Base-by-base conservation (phyloP, 2,797 vertebrate genomes). In the Muraenolepis orangiensis region DNA sequence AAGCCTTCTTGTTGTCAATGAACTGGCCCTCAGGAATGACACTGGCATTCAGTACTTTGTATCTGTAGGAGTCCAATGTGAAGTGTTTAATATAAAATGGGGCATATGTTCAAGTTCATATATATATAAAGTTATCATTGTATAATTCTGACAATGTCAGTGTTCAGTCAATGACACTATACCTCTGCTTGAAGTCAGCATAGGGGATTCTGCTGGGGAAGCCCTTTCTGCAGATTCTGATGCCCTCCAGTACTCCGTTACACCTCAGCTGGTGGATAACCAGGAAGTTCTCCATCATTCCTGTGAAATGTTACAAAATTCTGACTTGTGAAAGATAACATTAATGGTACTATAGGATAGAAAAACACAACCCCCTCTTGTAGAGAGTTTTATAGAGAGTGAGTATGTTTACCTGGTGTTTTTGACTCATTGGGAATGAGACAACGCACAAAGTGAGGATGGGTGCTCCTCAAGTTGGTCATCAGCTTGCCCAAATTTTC, bases 1-100 rank as follows among this genome's bases (percentile, higher is more conserved):
- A 93, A 84, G 95, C 95, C 82, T 96, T 96, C 91, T 96, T 96
- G 91, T 95, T 95, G 85, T 96, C 95, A 76, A 96, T 96, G 82
- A 96, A 96, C 70, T 96, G 95, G 77, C 95, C 95, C 31, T 95
- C 95, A 72, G 95, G 95, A 74, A 96, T 94, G 73, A 95, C 95
- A 80, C 94, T 95, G 28, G 95, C 95, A 87, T 96, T 96, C 82
- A 96, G 80, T 75, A 96, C 85, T 85, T 93, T 94, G 83, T 96
- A 96, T 83, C 77, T 81, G 29, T 36, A 26, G 57, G n/a, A 26
- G 57, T 57, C 6, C 51, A n/a, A 57, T n/a, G 20, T 57, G 2
- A n/a, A 23, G 51, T 57, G 6, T 57, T 57, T 23, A 7, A 57
- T 23, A 57, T 20, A 23, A 23, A 23, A n/a, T n/a, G n/a, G n/a